Evolutionary conservation across 2,113 vertebrate genomes (phyloP).

Genomic region (Aptenodytes forsteri): DNA sequence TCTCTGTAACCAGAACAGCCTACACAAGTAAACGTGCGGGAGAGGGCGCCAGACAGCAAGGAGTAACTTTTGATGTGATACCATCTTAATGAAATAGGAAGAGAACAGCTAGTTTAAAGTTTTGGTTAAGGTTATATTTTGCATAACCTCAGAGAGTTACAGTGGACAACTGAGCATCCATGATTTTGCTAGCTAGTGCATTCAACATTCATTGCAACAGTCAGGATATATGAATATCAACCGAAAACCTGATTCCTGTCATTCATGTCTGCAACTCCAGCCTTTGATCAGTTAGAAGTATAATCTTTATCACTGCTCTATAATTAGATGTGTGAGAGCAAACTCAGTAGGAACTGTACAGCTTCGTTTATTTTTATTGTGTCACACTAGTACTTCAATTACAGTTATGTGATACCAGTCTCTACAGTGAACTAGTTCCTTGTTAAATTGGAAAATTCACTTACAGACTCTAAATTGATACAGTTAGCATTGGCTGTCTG

Average conservation of each 20-base stretch:
- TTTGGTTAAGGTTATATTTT: neutral
- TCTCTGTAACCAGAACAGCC: neutral
- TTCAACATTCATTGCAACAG: neutral
- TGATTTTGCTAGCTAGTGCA: neutral
- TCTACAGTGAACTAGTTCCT: neutral
- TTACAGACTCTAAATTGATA: neutral
- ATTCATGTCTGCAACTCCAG: neutral
- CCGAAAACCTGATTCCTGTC: neutral
- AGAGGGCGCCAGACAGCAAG: constrained; percentile 52
- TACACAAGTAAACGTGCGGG: neutral
- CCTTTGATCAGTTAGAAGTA: neutral
- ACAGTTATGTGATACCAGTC: neutral
- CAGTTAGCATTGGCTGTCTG: neutral
- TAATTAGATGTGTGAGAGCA: neutral
- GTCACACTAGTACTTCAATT: neutral
- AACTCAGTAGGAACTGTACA: neutral
- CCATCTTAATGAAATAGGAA: neutral
- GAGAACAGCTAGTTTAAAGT: neutral
- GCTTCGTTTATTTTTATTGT: neutral
- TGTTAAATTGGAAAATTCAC: neutral
- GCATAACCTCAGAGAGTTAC: neutral
- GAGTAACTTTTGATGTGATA: neutral
- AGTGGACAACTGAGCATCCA: neutral
- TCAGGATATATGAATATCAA: neutral
- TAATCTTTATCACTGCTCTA: neutral